Base-by-base conservation (phyloP, 2,113 vertebrate species). In the Euleptes europaea region DNA sequence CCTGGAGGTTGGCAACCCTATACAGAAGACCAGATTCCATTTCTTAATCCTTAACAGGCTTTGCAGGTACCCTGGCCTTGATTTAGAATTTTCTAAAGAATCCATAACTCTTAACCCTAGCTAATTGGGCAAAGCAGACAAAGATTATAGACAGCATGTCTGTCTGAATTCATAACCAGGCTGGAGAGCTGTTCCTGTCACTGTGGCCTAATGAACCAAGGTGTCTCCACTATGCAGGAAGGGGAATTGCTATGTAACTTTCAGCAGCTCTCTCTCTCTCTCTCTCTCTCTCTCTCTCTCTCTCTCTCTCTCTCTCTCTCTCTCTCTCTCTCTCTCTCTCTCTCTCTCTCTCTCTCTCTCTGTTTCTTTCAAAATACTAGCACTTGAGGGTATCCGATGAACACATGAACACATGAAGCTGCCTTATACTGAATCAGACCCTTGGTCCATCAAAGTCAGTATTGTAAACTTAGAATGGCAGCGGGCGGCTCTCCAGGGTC, bases 101-200 rank as follows among this genome's bases (percentile, higher is more conserved):
- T 77, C 88, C 86, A 67, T 84, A 90, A 78, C 65, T 72, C 66
- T 93, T 93, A 91, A 88, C 60, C 80, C 81, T n/a, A 86, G 47
- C 85, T 89, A 89, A 83, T 83, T 91, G 74, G 94, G 90, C 82
- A 88, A 83, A 86, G 26, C 57, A 87, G 71, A 86, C 80, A 78
- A 42, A 88, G 49, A 84, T 92, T 89, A 87, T 49, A 88, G 74
- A 72, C 6, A 49, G 42, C 49, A 76, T 76, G 15, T n/a, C 5
- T 33, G 82, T 72, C 38, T 15, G 80, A 92, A 82, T 69, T 79
- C 75, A 92, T 87, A 92, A 91, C 40, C 31, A 6, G 78, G 38
- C 5, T 26, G 84, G 15, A 74, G 70, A 11, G 11, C 82, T 17
- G 1, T 23, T 81, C 33, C n/a, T 82, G 8, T 6, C 84, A 6